Base-by-base conservation (phyloP, 2,797 vertebrate genomes). In the Aulostomus chinensis region DNA sequence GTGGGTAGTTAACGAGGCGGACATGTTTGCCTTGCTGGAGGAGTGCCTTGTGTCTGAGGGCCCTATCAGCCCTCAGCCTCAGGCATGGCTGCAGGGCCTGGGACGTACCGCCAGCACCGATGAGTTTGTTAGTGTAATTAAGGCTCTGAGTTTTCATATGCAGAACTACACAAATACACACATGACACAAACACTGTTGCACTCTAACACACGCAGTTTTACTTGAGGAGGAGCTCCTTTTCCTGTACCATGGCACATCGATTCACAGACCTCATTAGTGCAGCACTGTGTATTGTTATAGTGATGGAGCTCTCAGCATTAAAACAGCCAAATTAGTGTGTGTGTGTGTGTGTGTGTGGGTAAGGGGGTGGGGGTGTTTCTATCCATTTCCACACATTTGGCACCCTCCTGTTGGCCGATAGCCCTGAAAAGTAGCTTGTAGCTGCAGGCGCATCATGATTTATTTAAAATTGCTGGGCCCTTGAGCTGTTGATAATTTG, bases 101-200 rank as follows among this genome's bases (percentile, higher is more conserved):
- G 59, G 69, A 80, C 78, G 71, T 70, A 82, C 80, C 73, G 72
- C 84, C 86, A 82, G 80, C 85, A 84, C 83, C 76, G 83, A 86
- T 88, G 85, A 90, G 85, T 89, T 88, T 87, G 84, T 90, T 88
- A 83, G 86, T 80, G 87, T 89, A 91, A 91, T 91, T 91, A 91
- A 88, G 77, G 86, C 82, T 85, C 74, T 69, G 67, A 76, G 75
- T 73, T 77, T 79, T 57, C 66, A 31, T 67, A 66, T 52, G 60
- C 17, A 53, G 60, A 76, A 65, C 70, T 60, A 66, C 46, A 55
- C 81, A 80, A 69, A 80, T 36, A 66, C 72, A 75, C 80, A 76
- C 69, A 9, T 18, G 9, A 33, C 57, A 34, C 68, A 71, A 51
- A 60, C 67, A 54, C 49, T 51, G 60, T 30, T 18, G 1, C 31